Conservation (phyloP, 2,113 vertebrate species). For the Kobus ellipsiprymnus region DNA sequence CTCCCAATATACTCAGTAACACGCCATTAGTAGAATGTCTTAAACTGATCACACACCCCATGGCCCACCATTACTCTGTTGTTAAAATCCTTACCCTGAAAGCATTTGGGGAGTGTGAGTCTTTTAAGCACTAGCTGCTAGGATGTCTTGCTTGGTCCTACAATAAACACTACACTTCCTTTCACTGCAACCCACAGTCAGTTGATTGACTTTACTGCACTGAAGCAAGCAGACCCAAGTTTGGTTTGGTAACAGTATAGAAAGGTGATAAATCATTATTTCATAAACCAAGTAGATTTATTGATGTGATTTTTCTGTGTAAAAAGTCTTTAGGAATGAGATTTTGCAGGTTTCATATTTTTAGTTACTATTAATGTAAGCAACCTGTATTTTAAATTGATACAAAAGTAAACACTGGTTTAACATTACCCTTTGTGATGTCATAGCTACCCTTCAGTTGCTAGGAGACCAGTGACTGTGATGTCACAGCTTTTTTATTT, state of each 20-base stretch:
- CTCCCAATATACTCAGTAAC: not conserved
- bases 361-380: too few species aligned
- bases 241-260: not conserved
- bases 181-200: not conserved
- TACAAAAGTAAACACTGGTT: not conserved
- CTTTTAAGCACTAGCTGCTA: not conserved
- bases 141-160: not conserved
- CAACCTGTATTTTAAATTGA: not conserved
- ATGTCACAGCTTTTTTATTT: not conserved
- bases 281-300: not conserved
- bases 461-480: not conserved
- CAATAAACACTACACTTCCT: not conserved
- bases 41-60: accelerated
- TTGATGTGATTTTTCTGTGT: too few species aligned
- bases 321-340: too few species aligned
- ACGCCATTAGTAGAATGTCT: not conserved
- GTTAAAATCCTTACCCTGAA: not conserved
- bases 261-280: too few species aligned
- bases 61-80: not conserved
- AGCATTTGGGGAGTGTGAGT: not conserved
- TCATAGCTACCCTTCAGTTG: not conserved
- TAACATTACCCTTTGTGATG: not conserved
- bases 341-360: too few species aligned
- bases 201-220: not conserved
- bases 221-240: not conserved